These are phyloP conservation scores for Raja brachyura DNA, from an alignment of 2,113 vertebrate species.

Conservation along the genomic window DNA sequence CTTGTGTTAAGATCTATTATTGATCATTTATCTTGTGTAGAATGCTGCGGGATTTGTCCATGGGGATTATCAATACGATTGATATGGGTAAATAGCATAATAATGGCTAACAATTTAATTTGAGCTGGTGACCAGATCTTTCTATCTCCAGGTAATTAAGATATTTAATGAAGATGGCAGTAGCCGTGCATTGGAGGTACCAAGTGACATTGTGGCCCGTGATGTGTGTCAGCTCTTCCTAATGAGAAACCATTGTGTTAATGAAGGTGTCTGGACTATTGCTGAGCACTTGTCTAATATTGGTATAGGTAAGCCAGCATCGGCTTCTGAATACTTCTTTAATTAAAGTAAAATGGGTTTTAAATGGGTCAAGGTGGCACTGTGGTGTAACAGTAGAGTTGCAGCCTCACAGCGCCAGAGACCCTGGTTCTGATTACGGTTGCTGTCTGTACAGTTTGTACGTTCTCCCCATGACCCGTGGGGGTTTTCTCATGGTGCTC, in stretches of 20 bases:
- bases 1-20: too few relatives aligned
- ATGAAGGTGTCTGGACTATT: constrained; percentile 92
- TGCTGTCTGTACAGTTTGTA: too few relatives aligned
- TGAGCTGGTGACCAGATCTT: background rate
- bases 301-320: constrained; percentile 67
- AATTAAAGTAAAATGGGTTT: background rate
- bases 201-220: constrained; percentile 78
- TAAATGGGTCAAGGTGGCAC: too few relatives aligned
- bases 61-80: background rate
- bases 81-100: background rate
- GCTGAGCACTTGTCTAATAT: constrained; percentile 75
- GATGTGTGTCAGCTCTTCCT: constrained; percentile 90
- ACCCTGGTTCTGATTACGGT: too few relatives aligned
- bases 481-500: too few relatives aligned
- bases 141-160: constrained; percentile 80
- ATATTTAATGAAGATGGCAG: constrained; percentile 89
- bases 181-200: constrained; percentile 84
- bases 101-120: background rate
- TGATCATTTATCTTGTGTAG: background rate
- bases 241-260: constrained; percentile 83
- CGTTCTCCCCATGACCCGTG: too few relatives aligned
- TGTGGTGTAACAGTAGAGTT: too few relatives aligned
- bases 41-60: background rate
- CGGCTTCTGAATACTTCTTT: background rate
- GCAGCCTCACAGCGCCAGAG: too few relatives aligned